Evolutionary conservation across 2,113 vertebrate species (phyloP), one percentile per base, ranked within the genome.

Genomic region (Pedetes capensis): DNA sequence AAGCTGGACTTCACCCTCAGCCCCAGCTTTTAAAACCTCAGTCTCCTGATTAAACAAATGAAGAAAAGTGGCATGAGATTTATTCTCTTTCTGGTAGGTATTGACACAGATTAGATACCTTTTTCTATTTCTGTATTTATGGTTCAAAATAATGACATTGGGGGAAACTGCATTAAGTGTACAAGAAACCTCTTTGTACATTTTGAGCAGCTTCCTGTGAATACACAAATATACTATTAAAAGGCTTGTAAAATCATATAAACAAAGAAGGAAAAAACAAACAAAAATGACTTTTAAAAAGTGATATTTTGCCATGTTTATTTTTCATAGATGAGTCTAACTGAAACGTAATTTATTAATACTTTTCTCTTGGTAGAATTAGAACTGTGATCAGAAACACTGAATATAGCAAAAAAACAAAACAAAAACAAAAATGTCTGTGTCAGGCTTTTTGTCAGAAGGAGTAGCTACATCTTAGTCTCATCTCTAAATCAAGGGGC

Each of bases 51-150:
- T 44, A 27, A 99, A 25, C n/a, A 1, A 47, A 99, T 99, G 98
- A 99, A 98, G 97, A 22, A 0, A 49, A 98, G 99, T 16, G 99
- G 99, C 96, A 99, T 99, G 99, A 98, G 98, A 94, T 99, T 99
- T 85, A 98, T 99, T 93, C 98, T 99, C 51, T 98, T 99, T 93
- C 97, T 99, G 99, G 99, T 99, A 97, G 96, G 98, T 97, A 6
- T 44, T 80, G 47, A 51, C 32, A 18, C 44, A 75, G n/a, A 42
- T 16, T n/a, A 12, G 16, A 23, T 44, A 55, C 34, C 20, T 1
- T 59, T 91, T 89, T 78, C 6, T 68, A 14, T 84, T 90, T 51
- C 68, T 27, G 8, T 57, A 18, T 34, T 69, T 2, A 2, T 23
- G 27, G 5, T 57, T 83, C 49, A 63, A 95, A 89, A 86, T n/a